These are phyloP conservation scores for Phataginus tetradactyla DNA, from an alignment of 2,797 vertebrate genomes.

Conservation along the genomic window DNA sequence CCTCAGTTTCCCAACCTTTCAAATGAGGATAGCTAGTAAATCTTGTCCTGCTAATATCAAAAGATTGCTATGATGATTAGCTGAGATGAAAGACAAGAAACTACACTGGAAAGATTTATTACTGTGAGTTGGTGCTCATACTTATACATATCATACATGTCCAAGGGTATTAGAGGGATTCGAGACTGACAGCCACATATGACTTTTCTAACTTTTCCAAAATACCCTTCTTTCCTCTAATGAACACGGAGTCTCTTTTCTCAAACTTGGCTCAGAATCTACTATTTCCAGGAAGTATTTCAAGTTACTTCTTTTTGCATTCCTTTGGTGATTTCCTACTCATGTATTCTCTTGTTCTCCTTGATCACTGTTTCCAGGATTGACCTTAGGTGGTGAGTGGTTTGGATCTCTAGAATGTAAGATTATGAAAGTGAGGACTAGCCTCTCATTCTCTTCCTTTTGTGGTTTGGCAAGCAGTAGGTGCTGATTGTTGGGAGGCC, in stretches of 20 bases:
- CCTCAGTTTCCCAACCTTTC: slow-evolving; percentile 44
- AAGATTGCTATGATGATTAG: slow-evolving; percentile 29
- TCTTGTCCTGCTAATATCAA: neutral
- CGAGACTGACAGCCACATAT: neutral
- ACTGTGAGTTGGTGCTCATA: neutral
- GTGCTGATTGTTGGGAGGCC: neutral
- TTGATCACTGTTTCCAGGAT: neutral
- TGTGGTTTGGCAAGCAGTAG: neutral
- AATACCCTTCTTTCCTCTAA: neutral
- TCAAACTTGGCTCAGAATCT: neutral
- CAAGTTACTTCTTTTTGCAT: slow-evolving; percentile 16
- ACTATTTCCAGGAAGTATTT: neutral
- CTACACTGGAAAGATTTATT: neutral
- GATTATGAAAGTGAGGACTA: neutral
- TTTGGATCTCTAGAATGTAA: slow-evolving; percentile 25
- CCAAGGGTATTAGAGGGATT: neutral
- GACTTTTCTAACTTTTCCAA: neutral
- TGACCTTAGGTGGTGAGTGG: neutral
- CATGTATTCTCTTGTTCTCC: neutral
- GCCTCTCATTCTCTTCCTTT: neutral
- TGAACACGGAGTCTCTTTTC: neutral
- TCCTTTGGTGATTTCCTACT: slow-evolving; percentile 23
- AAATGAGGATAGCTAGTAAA: neutral
- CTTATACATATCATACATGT: neutral
- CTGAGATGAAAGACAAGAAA: slow-evolving; percentile 15